Evolutionary conservation across 2,888 invertebrate genomes (phyloP).

Genomic region (Protophormia terraenovae): DNA sequence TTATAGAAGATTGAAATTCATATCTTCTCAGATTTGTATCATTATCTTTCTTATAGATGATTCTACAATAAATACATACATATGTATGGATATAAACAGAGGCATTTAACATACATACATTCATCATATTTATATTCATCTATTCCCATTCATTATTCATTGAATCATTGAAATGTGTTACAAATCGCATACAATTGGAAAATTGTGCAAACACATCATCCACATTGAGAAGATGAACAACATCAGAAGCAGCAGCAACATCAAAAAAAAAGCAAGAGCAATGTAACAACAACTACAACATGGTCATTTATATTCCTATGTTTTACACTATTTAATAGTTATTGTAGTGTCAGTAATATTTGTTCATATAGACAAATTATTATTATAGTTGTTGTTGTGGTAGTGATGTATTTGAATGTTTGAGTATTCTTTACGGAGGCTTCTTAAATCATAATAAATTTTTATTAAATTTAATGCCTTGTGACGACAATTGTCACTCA

Average conservation of each 20-base stretch:
- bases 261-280: neutral
- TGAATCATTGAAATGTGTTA: constrained; percentile 70
- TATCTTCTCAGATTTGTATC: constrained; percentile 39
- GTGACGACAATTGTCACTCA: constrained; percentile 69
- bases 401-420: constrained; percentile 1
- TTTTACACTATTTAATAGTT: no score
- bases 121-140: neutral
- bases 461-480: constrained; percentile 70
- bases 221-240: constrained; percentile 43
- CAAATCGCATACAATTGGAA: constrained; percentile 74
- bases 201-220: constrained; percentile 69
- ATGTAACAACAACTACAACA: constrained; percentile 3
- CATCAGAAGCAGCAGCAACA: constrained; percentile 24
- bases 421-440: constrained; percentile 48
- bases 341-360: neutral
- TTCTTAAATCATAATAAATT: constrained; percentile 69
- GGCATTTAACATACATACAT: neutral
- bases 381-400: neutral
- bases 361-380: constrained; percentile 21
- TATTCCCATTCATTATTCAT: constrained; percentile 59
- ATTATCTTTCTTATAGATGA: constrained; percentile 45
- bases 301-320: no score
- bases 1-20: constrained; percentile 41
- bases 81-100: neutral
- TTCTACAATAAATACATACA: constrained; percentile 1